phyloP scores from a whole-genome alignment of 2,113 vertebrate genomes.

The Nematolebias whitei region DNA sequence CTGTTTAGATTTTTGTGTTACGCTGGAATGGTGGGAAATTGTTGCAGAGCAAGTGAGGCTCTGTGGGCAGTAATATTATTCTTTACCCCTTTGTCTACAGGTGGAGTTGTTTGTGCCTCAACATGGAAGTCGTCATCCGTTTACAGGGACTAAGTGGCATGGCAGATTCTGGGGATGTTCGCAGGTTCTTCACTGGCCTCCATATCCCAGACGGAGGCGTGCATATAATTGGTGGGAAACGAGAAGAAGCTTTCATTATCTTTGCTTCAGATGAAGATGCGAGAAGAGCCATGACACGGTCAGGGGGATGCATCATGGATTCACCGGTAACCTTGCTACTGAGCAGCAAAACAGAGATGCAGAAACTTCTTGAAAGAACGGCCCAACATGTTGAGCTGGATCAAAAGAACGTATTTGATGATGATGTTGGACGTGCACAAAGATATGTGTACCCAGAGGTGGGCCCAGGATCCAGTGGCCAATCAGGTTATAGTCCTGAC shows the following conservation, averaged over 20 bases:
- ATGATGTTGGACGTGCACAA: slow-evolving; percentile 53
- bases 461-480: slow-evolving; percentile 61
- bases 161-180: slow-evolving; percentile 97
- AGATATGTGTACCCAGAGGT: slow-evolving; percentile 78
- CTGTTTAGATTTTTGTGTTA: slow-evolving; percentile 32
- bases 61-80: slow-evolving; percentile 76
- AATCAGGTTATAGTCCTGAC: slow-evolving; percentile 45
- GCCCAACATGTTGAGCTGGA: slow-evolving; percentile 78
- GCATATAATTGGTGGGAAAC: slow-evolving; percentile 97
- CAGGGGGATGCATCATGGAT: slow-evolving; percentile 89
- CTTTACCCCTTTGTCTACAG: slow-evolving; percentile 83
- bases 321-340: slow-evolving; percentile 86
- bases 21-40: slow-evolving; percentile 39
- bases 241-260: slow-evolving; percentile 96
- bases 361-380: slow-evolving; percentile 89
- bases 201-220: slow-evolving; percentile 99
- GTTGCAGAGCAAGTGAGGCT: slow-evolving; percentile 28
- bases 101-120: slow-evolving; percentile 80
- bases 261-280: slow-evolving; percentile 99
- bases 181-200: slow-evolving; percentile 98
- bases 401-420: slow-evolving; percentile 76
- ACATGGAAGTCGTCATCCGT: slow-evolving; percentile 99
- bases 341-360: slow-evolving; percentile 98
- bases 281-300: slow-evolving; percentile 93
- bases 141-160: slow-evolving; percentile 96